Evolutionary conservation across 2,113 vertebrate genomes (phyloP).

Genomic region (Geothlypis trichas): DNA sequence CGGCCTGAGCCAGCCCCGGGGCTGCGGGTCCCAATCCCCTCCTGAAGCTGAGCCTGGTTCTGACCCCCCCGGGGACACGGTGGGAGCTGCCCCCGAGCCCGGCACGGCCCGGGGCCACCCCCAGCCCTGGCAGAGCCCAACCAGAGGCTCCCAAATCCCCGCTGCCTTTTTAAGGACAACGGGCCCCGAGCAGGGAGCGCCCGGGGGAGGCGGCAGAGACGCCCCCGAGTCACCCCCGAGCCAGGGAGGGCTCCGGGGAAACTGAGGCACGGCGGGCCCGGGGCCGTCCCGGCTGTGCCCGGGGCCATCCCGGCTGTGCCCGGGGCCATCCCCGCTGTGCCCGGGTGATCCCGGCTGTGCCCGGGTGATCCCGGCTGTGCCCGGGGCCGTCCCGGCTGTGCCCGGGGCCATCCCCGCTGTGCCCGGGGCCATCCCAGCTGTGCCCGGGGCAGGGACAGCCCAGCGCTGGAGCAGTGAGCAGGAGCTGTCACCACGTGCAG

Average conservation of each 20-base stretch:
- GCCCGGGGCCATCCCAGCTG: rapidly evolving
- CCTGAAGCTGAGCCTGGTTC: too few relatives aligned
- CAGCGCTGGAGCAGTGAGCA: rapidly evolving
- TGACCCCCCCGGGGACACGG: rapidly evolving
- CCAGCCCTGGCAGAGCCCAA: background rate
- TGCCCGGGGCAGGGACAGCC: background rate
- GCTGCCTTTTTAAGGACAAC: slow-evolving; percentile 54
- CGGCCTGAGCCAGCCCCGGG: rapidly evolving
- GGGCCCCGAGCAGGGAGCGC: background rate
- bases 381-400: background rate
- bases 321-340: rapidly evolving
- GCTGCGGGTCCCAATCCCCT: rapidly evolving
- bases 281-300: background rate
- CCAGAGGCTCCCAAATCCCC: background rate
- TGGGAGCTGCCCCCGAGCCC: background rate
- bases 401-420: too few relatives aligned
- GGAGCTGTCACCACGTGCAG: background rate
- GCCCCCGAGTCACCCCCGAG: background rate
- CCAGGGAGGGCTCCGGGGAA: background rate
- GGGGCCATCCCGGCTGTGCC: too few relatives aligned
- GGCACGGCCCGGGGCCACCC: rapidly evolving
- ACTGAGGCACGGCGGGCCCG: background rate
- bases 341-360: background rate
- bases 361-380: too few relatives aligned
- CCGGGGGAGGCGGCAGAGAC: background rate